phyloP scores from a whole-genome alignment of 1,140 invertebrate genomes.

The Macrocentrus cingulum region DNA sequence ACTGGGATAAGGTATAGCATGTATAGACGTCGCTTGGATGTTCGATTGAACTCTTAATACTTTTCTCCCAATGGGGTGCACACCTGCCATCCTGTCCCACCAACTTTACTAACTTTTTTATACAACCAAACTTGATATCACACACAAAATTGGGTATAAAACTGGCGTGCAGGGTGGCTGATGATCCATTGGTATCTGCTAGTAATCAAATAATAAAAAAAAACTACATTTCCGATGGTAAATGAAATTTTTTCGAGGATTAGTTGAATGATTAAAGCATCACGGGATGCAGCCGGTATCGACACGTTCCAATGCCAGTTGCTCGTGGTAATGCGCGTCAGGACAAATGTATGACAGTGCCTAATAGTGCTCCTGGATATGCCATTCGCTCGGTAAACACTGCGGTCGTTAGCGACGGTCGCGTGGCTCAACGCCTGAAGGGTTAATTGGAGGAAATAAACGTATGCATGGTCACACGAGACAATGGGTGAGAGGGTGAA shows the following conservation, averaged over 20 bases:
- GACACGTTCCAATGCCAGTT: neutral
- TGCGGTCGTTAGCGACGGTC: conserved; percentile 55
- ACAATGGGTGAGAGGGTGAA: conserved; percentile 11
- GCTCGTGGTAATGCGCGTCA: neutral
- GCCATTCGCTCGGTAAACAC: conserved; percentile 49
- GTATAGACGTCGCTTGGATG: conserved; percentile 21
- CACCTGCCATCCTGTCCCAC: neutral
- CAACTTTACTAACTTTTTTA: conserved; percentile 39
- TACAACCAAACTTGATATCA: conserved; percentile 55
- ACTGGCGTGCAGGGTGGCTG: too few species aligned
- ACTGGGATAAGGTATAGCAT: conserved; percentile 38
- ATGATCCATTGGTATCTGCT: too few species aligned
- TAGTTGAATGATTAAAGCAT: too few species aligned
- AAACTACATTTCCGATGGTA: too few species aligned
- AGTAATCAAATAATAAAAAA: too few species aligned
- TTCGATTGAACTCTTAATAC: conserved; percentile 54
- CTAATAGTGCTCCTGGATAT: conserved; percentile 13
- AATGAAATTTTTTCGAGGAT: too few species aligned
- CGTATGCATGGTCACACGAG: conserved; percentile 39
- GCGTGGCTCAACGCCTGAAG: conserved; percentile 52
- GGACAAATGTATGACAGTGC: conserved; percentile 21
- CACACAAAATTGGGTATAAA: conserved; percentile 48
- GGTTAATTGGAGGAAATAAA: conserved; percentile 60
- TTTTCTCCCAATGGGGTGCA: conserved; percentile 17
- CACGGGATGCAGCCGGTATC: conserved; percentile 34